Conservation (phyloP, 1,140 invertebrate genomes). For the Mesaphorura yosii region DNA sequence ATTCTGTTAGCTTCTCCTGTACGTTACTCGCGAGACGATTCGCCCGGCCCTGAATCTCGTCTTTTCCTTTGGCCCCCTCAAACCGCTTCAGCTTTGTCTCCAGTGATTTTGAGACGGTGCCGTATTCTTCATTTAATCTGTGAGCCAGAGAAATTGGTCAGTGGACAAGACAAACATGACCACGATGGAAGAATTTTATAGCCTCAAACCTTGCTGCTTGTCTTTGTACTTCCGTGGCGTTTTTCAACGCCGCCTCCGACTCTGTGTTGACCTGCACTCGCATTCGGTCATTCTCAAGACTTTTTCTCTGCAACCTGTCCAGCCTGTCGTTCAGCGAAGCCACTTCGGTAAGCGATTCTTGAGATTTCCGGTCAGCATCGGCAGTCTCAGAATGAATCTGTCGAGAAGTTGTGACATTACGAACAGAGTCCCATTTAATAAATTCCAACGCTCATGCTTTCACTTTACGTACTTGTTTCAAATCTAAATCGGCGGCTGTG, state of each 20-base stretch:
- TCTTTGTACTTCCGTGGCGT: slow-evolving; percentile 45
- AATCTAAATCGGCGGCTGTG: slow-evolving; percentile 55
- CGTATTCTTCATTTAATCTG: slow-evolving; percentile 47
- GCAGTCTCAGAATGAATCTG: slow-evolving; percentile 57
- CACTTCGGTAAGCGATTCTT: slow-evolving; percentile 56
- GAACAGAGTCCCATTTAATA: no score
- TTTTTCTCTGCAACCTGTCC: slow-evolving; percentile 59
- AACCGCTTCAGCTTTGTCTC: slow-evolving; percentile 50
- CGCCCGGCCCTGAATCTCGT: slow-evolving; percentile 57
- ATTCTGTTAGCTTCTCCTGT: slow-evolving; percentile 56
- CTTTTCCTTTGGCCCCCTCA: slow-evolving; percentile 53
- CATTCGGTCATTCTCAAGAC: slow-evolving; percentile 57
- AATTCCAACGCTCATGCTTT: no score
- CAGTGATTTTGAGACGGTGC: slow-evolving; percentile 46
- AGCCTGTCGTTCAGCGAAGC: slow-evolving; percentile 52
- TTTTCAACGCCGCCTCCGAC: slow-evolving; percentile 41
- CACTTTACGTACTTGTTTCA: slow-evolving; percentile 50
- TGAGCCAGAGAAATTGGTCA: not conserved
- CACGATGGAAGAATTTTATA: no score
- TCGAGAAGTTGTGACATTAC: slow-evolving; percentile 24
- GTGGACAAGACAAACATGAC: no score
- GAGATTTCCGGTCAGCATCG: slow-evolving; percentile 58
- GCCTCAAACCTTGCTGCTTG: slow-evolving; percentile 35
- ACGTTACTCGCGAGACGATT: slow-evolving; percentile 63
- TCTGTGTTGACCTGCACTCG: slow-evolving; percentile 47